Percentiles rank a stretch among this genome's conserved stretches.
These are phyloP conservation scores for Cataglyphis altisquamis DNA, from an alignment of 2,888 invertebrate species.

Conservation along the genomic window DNA sequence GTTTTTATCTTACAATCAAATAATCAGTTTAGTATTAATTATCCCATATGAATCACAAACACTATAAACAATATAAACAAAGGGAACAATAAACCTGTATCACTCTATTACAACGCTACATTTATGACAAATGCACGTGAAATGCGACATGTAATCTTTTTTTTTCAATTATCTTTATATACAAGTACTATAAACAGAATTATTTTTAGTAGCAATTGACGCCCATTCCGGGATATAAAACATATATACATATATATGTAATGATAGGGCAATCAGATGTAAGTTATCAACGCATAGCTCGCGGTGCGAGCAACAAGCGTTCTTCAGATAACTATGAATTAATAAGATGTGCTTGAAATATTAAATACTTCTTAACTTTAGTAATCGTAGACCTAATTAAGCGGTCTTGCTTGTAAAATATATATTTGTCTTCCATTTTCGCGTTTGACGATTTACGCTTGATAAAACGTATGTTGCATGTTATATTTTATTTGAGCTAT, in stretches of 20 bases:
- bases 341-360: conserved; percentile 34
- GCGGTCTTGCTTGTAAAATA: conserved; percentile 31
- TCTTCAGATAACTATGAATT: conserved; percentile 6
- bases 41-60: background rate
- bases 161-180: conserved; percentile 13
- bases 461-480: background rate
- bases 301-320: conserved; percentile 39
- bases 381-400: conserved; percentile 15
- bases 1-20: conserved; percentile 39
- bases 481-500: conserved; percentile 6
- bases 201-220: conserved; percentile 29
- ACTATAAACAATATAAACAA: conserved; percentile 5
- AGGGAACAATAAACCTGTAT: conserved; percentile 34
- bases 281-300: conserved; percentile 2
- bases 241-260: conserved; percentile 10
- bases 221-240: conserved; percentile 18
- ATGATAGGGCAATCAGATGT: background rate
- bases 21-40: conserved; percentile 42
- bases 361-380: conserved; percentile 41
- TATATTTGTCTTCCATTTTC: conserved; percentile 48
- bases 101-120: conserved; percentile 8
- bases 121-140: conserved; percentile 24
- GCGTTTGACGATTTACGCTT: conserved; percentile 37
- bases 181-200: conserved; percentile 27
- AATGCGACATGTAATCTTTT: conserved; percentile 27